Conservation (phyloP, 2,797 vertebrate genomes). For the Psittacula derbiana region DNA sequence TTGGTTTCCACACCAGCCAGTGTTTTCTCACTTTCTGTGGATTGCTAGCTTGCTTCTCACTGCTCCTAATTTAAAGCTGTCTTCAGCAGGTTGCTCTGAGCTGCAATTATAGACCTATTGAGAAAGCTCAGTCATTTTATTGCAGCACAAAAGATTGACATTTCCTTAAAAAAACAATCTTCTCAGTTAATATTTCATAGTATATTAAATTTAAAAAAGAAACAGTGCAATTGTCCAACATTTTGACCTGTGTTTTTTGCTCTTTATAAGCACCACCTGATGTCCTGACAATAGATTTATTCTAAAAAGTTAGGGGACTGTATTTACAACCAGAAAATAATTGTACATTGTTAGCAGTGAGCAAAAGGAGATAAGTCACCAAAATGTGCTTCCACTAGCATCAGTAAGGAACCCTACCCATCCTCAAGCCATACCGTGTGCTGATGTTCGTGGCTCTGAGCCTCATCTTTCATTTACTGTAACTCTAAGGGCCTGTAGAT, state of each 20-base stretch:
- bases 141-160: not conserved
- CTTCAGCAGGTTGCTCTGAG: not conserved
- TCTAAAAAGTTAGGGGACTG: not conserved
- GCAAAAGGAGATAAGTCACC: not conserved
- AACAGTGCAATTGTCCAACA: not conserved
- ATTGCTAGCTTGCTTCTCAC: not conserved
- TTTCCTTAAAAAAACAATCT: not conserved
- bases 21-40: not conserved
- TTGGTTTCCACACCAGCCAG: not conserved
- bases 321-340: not conserved
- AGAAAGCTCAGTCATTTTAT: not conserved
- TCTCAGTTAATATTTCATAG: not conserved
- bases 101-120: not conserved
- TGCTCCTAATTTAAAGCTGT: not conserved
- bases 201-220: not conserved
- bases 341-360: not conserved
- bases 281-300: not conserved
- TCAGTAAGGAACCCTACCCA: not conserved
- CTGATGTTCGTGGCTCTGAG: not conserved
- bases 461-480: not conserved
- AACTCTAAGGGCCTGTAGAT: not conserved
- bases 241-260: not conserved
- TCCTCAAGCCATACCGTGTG: not conserved
- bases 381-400: not conserved
- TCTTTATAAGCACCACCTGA: not conserved